phyloP scores from a whole-genome alignment of 2,113 vertebrate genomes.

The Scortum barcoo region DNA sequence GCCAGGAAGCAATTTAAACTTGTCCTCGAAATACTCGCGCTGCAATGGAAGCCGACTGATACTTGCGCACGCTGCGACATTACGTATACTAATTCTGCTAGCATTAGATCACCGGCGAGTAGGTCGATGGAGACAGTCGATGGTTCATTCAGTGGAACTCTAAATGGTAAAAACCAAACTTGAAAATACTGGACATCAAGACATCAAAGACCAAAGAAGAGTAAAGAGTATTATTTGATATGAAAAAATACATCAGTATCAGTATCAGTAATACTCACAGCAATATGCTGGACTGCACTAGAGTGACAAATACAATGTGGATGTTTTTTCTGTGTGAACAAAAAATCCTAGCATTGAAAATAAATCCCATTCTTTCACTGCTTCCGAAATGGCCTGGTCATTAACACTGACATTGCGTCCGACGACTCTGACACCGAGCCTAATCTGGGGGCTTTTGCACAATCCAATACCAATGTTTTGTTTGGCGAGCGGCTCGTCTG shows the following conservation, averaged over 20 bases:
- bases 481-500: conserved; percentile 13
- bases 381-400: neutral
- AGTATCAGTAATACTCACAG: neutral
- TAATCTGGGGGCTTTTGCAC: neutral
- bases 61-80: neutral
- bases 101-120: neutral
- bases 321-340: neutral
- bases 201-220: neutral
- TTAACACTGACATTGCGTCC: neutral
- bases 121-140: neutral
- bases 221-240: neutral
- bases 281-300: neutral
- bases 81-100: neutral
- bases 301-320: neutral
- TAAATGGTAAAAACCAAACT: neutral
- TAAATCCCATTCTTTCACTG: neutral
- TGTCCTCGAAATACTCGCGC: conserved; percentile 1
- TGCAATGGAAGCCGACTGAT: conserved; percentile 3
- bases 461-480: conserved; percentile 32
- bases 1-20: conserved; percentile 43
- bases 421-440: conserved; percentile 1
- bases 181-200: neutral
- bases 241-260: too few relatives aligned
- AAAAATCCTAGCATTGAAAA: neutral
- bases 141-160: neutral